Evolutionary conservation across 1,140 invertebrate species (phyloP), one percentile per base, ranked within the genome.

Genomic region (Drosophila prosaltans): DNA sequence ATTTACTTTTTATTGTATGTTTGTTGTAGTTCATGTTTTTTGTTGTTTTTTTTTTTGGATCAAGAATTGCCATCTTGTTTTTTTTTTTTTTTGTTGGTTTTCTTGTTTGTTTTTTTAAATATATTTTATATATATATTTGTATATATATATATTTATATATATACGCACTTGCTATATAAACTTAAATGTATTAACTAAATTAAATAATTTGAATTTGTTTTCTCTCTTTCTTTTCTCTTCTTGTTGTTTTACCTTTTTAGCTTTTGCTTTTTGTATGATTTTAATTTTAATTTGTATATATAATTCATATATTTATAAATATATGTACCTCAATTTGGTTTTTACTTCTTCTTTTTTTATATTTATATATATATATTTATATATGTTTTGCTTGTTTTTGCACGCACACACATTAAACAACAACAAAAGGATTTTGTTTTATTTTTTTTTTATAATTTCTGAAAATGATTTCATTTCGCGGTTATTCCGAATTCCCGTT

Each of bases 111-210:
- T 57, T 65, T 72, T 79, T 70, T 75, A 55, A 76, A 69, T 51
- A 48, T 51, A 51, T 51, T 26, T 26, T 51, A 40, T 74, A 64
- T 77, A 75, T 72, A 75, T 82, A 61, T 72, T 62, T 67, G 26
- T 80, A 28, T 74, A 69, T 81, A 71, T 81, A 71, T 78, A 77
- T 82, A 51, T 72, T 45, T 73, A 55, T 76, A 63, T 80, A 65
- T 72, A 77, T 78, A 83, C 69, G 84, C 84, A 80, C 83, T 80
- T 89, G 80, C 73, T 88, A 88, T 88, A 88, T 88, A 88, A 88
- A 88, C 83, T 88, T 89, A 88, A 88, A 74, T 82, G 55, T 86
- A 86, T 61, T 54, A 86, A 86, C 83, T 86, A 86, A 86, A 88
- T 86, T 89, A 80, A 89, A 89, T 83, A 78, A 83, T 80, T 89